Evolutionary conservation across 2,888 invertebrate species (phyloP).

Genomic region (Pheosia gnoma): DNA sequence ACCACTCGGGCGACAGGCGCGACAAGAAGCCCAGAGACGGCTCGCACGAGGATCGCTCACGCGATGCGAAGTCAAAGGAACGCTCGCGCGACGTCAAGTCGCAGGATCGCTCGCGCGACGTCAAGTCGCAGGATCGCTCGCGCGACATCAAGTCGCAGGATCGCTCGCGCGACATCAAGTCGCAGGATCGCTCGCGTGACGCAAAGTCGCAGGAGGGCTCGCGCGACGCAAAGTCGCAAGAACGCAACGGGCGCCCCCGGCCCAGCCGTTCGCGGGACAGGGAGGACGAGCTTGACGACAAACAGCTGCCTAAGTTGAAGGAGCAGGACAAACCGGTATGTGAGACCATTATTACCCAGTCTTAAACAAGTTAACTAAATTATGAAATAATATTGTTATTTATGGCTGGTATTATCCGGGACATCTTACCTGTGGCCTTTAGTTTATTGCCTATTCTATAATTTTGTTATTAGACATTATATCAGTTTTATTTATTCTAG

Average conservation of each 20-base stretch:
- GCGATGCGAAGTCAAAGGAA: conserved; percentile 8
- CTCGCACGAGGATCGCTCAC: conserved; percentile 7
- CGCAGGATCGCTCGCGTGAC: conserved; percentile 17
- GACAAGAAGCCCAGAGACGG: conserved; percentile 8
- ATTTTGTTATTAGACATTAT: too few species aligned
- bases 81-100: conserved; percentile 19
- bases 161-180: conserved; percentile 16
- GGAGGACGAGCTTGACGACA: conserved; percentile 56
- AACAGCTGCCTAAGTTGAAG: conserved; percentile 88
- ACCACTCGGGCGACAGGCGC: conserved; percentile 26
- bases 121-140: conserved; percentile 6
- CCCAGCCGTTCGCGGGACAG: conserved; percentile 64
- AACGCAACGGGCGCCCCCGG: conserved; percentile 61
- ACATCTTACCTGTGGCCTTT: too few species aligned
- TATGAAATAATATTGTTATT: neutral
- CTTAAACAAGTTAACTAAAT: too few species aligned
- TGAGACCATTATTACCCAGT: conserved; percentile 19
- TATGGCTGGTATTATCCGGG: neutral
- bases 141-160: conserved; percentile 9
- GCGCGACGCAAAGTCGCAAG: conserved; percentile 29
- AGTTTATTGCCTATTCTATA: too few species aligned
- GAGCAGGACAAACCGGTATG: conserved; percentile 89
- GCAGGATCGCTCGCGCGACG: neutral
- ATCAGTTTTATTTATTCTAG: too few species aligned
- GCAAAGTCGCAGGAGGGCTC: conserved; percentile 14